phyloP scores from a whole-genome alignment of 2,888 invertebrate species.

The Anodontia alba region DNA sequence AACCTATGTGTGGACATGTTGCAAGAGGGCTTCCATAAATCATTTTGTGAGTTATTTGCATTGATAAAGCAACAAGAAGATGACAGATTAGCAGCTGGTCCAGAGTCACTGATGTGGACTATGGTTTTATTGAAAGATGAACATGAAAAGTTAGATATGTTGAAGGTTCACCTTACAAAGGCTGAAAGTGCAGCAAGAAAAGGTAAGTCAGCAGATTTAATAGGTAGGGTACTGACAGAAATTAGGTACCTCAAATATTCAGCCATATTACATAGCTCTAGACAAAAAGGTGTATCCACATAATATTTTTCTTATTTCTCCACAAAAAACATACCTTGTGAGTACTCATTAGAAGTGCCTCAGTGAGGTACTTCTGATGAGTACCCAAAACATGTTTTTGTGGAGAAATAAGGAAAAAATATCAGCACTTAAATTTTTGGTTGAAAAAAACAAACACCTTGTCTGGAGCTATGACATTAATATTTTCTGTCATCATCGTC shows the following conservation, averaged over 20 bases:
- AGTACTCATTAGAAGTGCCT: no score
- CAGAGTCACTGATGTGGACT: conserved; percentile 83
- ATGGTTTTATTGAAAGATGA: conserved; percentile 80
- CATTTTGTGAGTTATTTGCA: conserved; percentile 83
- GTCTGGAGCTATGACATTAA: no score
- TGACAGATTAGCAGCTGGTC: conserved; percentile 79
- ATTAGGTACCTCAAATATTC: background rate
- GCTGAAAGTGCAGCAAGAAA: conserved; percentile 80
- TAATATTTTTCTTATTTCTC: no score
- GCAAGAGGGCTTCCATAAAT: conserved; percentile 82
- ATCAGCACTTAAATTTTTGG: no score
- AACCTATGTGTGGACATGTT: conserved; percentile 84
- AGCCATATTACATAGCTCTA: no score
- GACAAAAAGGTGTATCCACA: no score
- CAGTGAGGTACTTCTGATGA: no score
- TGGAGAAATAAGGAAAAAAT: no score
- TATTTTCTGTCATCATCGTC: no score
- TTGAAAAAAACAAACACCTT: no score
- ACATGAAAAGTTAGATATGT: conserved; percentile 81
- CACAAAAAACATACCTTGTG: no score
- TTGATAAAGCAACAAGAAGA: conserved; percentile 81
- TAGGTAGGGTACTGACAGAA: background rate
- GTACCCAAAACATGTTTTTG: no score
- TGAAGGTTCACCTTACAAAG: conserved; percentile 79
- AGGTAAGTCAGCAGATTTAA: conserved; percentile 62